Evolutionary conservation across 2,888 invertebrate genomes (phyloP).

Genomic region (Pediacus dermestoides): DNA sequence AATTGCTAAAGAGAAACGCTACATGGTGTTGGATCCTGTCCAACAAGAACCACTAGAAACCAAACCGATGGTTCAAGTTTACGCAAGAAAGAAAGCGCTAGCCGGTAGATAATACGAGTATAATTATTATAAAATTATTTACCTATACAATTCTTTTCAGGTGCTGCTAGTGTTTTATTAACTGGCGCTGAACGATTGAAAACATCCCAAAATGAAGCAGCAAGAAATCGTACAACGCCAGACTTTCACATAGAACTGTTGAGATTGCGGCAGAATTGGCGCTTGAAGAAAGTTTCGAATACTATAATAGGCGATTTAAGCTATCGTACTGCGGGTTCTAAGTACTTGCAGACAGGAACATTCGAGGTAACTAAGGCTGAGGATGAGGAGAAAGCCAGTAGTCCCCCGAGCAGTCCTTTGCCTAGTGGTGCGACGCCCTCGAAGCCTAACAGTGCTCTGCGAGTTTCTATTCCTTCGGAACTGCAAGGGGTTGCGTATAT

Average conservation of each 20-base stretch:
- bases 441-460: constrained; percentile 69
- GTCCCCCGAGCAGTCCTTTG: constrained; percentile 50
- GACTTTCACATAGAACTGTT: constrained; percentile 93
- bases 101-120: constrained; percentile 53
- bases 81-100: constrained; percentile 90
- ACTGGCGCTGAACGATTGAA: constrained; percentile 84
- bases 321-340: constrained; percentile 92
- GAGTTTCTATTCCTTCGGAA: constrained; percentile 91
- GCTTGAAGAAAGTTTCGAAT: constrained; percentile 93
- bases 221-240: constrained; percentile 71
- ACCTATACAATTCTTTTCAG: constrained; percentile 16
- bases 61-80: constrained; percentile 83
- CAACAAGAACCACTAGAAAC: constrained; percentile 79
- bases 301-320: constrained; percentile 94
- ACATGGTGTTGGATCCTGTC: constrained; percentile 91
- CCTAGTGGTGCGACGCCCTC: constrained; percentile 51
- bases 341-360: constrained; percentile 88
- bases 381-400: constrained; percentile 58
- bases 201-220: constrained; percentile 75
- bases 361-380: constrained; percentile 90
- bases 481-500: constrained; percentile 95
- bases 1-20: constrained; percentile 89
- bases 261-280: constrained; percentile 87
- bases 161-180: constrained; percentile 76
- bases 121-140: background rate